Evolutionary conservation across 2,888 invertebrate genomes (phyloP).

Genomic region (Volucella inanis): DNA sequence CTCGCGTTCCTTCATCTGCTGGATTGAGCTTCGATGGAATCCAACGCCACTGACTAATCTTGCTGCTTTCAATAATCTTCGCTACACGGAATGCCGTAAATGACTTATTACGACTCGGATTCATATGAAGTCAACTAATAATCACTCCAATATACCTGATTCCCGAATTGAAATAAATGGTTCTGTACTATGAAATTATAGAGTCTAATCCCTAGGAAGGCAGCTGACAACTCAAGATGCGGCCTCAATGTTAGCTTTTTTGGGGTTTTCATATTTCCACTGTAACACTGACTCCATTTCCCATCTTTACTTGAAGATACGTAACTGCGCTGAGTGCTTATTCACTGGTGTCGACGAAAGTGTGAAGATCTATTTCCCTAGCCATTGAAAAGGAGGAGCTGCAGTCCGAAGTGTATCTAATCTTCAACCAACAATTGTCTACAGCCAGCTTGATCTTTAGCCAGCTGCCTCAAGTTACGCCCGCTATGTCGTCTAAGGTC

Average conservation of each 20-base stretch:
- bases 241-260: constrained; percentile 22
- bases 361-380: background rate
- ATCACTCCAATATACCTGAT: too few species aligned
- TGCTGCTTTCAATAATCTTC: background rate
- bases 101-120: constrained; percentile 29
- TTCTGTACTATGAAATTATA: background rate
- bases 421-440: too few species aligned
- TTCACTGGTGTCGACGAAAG: constrained; percentile 21
- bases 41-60: constrained; percentile 35
- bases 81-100: background rate
- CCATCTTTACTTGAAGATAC: background rate
- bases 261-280: constrained; percentile 22
- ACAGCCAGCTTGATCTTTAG: background rate
- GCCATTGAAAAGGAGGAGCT: background rate
- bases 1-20: too few species aligned
- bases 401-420: too few species aligned
- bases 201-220: constrained; percentile 12
- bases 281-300: background rate
- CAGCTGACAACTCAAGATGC: constrained; percentile 42
- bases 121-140: constrained; percentile 23
- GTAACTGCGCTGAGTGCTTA: constrained; percentile 13
- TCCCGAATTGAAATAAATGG: too few species aligned
- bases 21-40: background rate
- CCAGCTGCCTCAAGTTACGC: too few species aligned
- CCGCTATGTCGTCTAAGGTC: background rate